Evolutionary conservation across 2,888 invertebrate genomes (phyloP).

Genomic region (Drosophila aldrichi): DNA sequence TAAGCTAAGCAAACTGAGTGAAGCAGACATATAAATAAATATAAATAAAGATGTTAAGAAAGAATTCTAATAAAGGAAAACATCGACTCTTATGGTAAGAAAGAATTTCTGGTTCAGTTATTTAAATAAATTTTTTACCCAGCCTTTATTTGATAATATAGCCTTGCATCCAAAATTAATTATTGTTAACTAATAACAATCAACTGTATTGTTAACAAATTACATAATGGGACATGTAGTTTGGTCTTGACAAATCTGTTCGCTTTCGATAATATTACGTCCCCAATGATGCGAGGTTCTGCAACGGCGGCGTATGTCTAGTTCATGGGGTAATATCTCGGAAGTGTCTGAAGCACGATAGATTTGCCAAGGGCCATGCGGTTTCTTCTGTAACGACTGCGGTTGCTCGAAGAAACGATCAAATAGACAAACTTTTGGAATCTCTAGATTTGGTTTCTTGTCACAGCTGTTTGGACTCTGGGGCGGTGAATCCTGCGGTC

Average conservation of each 20-base stretch:
- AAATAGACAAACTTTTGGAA: conserved; percentile 33
- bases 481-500: fast-evolving
- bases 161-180: background rate
- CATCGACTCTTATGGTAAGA: background rate
- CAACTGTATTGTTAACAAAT: background rate
- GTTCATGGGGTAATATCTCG: background rate
- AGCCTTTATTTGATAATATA: background rate
- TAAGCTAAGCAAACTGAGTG: background rate
- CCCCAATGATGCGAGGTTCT: conserved; percentile 35
- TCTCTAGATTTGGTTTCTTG: background rate
- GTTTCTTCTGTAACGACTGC: background rate
- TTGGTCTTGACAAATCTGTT: background rate
- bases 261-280: conserved; percentile 37
- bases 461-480: background rate
- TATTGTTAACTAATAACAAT: background rate
- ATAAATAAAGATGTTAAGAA: too few species aligned
- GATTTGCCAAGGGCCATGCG: background rate
- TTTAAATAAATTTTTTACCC: background rate
- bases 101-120: background rate
- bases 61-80: background rate
- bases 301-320: too few species aligned
- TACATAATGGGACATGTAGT: background rate
- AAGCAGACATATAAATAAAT: too few species aligned
- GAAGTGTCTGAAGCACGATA: too few species aligned
- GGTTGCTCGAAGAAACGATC: conserved; percentile 7